Evolutionary conservation across 2,888 invertebrate species (phyloP).

Genomic region (Morpho helenor): DNA sequence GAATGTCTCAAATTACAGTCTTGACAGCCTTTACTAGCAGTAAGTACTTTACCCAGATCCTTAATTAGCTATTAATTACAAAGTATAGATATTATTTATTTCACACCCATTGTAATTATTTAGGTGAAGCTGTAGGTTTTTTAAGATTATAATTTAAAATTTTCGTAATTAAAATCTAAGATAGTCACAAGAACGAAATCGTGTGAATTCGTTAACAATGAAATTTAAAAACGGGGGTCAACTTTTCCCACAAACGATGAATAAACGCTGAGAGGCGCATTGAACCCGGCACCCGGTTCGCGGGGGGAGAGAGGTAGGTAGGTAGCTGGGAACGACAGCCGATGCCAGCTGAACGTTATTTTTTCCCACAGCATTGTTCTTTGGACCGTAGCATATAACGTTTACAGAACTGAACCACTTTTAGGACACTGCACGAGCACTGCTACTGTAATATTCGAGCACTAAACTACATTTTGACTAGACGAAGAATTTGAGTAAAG

Average conservation of each 20-base stretch:
- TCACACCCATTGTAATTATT: too few relatives aligned
- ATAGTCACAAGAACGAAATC: constrained; percentile 57
- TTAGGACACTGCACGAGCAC: constrained; percentile 44
- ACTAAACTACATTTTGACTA: constrained; percentile 62
- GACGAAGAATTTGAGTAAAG: constrained; percentile 51
- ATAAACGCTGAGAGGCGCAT: constrained; percentile 78
- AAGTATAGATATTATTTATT: not conserved
- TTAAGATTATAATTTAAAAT: constrained; percentile 10
- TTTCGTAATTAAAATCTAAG: constrained; percentile 42
- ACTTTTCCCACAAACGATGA: constrained; percentile 80
- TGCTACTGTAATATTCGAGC: constrained; percentile 30
- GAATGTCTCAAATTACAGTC: constrained; percentile 49
- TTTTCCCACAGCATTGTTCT: constrained; percentile 81
- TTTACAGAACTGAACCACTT: constrained; percentile 29
- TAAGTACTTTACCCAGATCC: constrained; percentile 4
- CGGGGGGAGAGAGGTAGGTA: constrained; percentile 72
- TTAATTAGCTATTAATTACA: constrained; percentile 4
- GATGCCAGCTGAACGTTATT: constrained; percentile 80
- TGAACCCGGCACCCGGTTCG: constrained; percentile 75
- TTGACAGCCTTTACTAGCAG: constrained; percentile 44
- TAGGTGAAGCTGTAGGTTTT: not conserved
- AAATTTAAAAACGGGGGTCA: constrained; percentile 74
- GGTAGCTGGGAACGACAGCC: constrained; percentile 77
- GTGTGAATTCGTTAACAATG: constrained; percentile 79
- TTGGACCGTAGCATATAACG: constrained; percentile 69